phyloP scores from a whole-genome alignment of 2,113 vertebrate genomes.

The Catharus minimus region DNA sequence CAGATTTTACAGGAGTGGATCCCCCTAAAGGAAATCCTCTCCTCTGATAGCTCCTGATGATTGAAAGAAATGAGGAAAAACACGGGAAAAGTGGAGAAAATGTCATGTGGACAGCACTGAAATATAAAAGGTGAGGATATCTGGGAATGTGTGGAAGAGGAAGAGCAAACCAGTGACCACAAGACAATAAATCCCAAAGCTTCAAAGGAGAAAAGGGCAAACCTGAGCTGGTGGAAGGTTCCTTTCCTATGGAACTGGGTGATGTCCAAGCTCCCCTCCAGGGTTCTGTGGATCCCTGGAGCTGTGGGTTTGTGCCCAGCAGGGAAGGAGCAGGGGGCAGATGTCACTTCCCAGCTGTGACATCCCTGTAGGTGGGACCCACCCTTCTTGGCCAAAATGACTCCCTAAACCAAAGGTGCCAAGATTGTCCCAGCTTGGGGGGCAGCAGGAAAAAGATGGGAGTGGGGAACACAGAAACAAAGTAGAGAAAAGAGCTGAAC shows the following conservation, averaged over 20 bases:
- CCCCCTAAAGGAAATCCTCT: not conserved
- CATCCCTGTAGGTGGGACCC: not conserved
- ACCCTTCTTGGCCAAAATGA: not conserved
- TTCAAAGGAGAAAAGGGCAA: not conserved
- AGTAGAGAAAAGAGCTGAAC: not conserved
- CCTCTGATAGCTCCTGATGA: fast-evolving
- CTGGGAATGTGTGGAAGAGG: not conserved
- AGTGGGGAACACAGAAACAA: fast-evolving
- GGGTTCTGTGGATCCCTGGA: not conserved
- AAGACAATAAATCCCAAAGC: not conserved
- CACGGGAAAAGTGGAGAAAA: not conserved
- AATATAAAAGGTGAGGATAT: not conserved
- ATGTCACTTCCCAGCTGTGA: not conserved
- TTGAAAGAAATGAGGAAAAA: not conserved
- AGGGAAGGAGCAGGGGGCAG: fast-evolving
- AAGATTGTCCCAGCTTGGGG: not conserved
- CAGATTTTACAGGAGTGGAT: not conserved
- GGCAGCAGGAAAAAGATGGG: not conserved
- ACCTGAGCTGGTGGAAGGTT: not conserved
- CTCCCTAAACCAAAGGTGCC: fast-evolving
- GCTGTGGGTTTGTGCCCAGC: not conserved
- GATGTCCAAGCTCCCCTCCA: not conserved
- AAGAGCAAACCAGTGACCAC: not conserved
- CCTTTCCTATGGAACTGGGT: not conserved
- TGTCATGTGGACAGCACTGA: fast-evolving